These are phyloP conservation scores for Eustalomyia histrio DNA, from an alignment of 2,888 invertebrate species.

Conservation along the genomic window DNA sequence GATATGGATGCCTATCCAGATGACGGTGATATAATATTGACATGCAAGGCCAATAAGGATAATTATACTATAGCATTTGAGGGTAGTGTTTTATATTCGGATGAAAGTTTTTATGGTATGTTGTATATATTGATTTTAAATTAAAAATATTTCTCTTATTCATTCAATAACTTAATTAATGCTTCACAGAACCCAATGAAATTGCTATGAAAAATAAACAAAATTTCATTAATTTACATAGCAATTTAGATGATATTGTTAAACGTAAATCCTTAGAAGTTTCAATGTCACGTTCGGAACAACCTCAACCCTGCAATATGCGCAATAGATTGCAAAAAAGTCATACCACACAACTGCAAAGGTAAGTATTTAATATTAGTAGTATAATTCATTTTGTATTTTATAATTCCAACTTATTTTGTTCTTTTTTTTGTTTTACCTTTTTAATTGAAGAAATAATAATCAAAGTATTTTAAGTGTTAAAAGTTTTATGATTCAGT, in stretches of 20 bases:
- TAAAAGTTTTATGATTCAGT: constrained; percentile 33
- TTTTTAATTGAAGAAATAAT: constrained; percentile 37
- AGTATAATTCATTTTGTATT: background rate
- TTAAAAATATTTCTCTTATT: background rate
- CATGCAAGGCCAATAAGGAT: constrained; percentile 95
- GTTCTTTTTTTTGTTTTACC: background rate
- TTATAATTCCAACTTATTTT: constrained; percentile 3
- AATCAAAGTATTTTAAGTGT: constrained; percentile 18
- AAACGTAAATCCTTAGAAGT: constrained; percentile 82
- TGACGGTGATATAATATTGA: constrained; percentile 91
- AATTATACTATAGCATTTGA: constrained; percentile 97
- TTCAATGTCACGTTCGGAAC: constrained; percentile 93
- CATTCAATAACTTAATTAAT: too few species aligned
- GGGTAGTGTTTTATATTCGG: constrained; percentile 92
- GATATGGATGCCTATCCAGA: constrained; percentile 89
- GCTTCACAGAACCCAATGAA: constrained; percentile 74
- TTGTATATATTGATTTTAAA: background rate
- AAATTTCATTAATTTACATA: constrained; percentile 78
- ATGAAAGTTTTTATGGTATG: constrained; percentile 87
- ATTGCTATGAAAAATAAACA: constrained; percentile 76
- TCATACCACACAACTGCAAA: constrained; percentile 83
- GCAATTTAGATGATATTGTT: constrained; percentile 79
- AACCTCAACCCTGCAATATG: constrained; percentile 87
- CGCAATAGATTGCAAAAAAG: constrained; percentile 92
- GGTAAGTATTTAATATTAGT: constrained; percentile 78